phyloP scores from a whole-genome alignment of 1,140 invertebrate genomes.

The Stegodyphus dumicola region DNA sequence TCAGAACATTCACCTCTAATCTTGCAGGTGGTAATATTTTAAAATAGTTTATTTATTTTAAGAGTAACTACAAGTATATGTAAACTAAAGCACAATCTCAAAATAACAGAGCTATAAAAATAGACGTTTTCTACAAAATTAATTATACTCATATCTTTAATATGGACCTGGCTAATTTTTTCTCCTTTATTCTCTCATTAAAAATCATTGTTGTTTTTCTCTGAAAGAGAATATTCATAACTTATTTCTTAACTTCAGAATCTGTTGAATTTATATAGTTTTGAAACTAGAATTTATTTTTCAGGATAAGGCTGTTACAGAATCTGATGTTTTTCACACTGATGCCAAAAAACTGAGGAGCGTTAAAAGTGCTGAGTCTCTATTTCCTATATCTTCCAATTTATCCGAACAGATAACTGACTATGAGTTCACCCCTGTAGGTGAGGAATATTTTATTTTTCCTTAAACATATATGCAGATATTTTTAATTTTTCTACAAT shows the following conservation, averaged over 20 bases:
- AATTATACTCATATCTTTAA: too few relatives aligned
- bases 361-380: conserved; percentile 78
- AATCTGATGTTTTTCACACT: conserved; percentile 63
- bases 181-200: too few relatives aligned
- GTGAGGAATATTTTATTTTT: not conserved
- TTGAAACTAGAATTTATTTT: conserved; percentile 4
- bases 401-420: not conserved
- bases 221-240: not conserved
- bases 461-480: too few relatives aligned
- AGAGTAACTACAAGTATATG: too few relatives aligned
- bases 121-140: too few relatives aligned
- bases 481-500: too few relatives aligned
- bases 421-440: conserved; percentile 9
- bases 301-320: conserved; percentile 64
- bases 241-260: not conserved
- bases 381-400: conserved; percentile 68
- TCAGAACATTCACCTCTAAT: conserved; percentile 22
- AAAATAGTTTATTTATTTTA: too few relatives aligned
- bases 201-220: too few relatives aligned
- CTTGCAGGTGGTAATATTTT: conserved; percentile 2
- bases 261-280: not conserved
- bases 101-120: too few relatives aligned
- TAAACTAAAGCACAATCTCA: too few relatives aligned
- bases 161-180: too few relatives aligned
- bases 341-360: conserved; percentile 73